Evolutionary conservation across 1,140 invertebrate species (phyloP).

Genomic region (Wasmannia auropunctata): DNA sequence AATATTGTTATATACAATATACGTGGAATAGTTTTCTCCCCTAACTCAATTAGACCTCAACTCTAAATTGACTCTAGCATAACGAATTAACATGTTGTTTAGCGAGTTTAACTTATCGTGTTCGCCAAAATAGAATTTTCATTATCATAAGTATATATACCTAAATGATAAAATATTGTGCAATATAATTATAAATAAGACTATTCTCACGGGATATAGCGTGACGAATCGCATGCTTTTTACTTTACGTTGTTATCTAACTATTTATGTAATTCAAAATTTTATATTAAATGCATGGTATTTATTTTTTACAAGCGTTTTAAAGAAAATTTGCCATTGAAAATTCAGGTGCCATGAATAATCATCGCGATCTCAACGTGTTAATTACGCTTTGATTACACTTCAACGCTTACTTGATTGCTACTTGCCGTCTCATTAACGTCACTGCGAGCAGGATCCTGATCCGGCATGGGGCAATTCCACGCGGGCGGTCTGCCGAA

Average conservation of each 20-base stretch:
- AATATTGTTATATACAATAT: not conserved
- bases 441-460: conserved; percentile 81
- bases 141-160: not conserved
- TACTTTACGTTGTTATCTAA: not conserved
- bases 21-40: not conserved
- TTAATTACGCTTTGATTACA: not conserved
- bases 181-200: not conserved
- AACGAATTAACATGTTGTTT: not conserved
- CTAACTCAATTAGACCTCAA: not conserved
- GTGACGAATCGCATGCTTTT: not conserved
- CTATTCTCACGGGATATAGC: not conserved
- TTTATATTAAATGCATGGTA: not conserved
- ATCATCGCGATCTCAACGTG: not conserved
- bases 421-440: conserved; percentile 70
- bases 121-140: not conserved
- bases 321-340: not conserved
- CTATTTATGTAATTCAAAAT: not conserved
- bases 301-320: not conserved
- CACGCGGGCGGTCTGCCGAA: conserved; percentile 95
- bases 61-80: not conserved
- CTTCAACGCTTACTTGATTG: conserved; percentile 61
- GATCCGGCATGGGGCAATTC: conserved; percentile 96
- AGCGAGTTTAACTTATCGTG: not conserved
- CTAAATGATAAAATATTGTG: not conserved
- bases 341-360: not conserved